A percentile compares a stretch with the other conserved stretches of the same genome.
Evolutionary conservation across 2,797 vertebrate species (phyloP).

Genomic region (Paramormyrops hopkinsi): DNA sequence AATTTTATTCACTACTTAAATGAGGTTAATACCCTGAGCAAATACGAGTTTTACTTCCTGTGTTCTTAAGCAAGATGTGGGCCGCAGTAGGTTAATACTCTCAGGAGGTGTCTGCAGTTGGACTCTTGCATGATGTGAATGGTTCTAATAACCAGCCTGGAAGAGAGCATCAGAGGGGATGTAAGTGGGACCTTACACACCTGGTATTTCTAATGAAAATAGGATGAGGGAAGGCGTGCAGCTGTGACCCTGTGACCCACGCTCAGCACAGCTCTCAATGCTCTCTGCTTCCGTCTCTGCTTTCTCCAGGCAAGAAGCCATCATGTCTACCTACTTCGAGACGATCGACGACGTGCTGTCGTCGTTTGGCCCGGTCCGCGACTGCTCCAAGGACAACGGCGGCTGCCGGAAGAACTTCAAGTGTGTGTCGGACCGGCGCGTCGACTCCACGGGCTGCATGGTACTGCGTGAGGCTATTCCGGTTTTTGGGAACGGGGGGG

Average conservation of each 20-base stretch:
- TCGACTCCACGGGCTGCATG: slow-evolving; percentile 93
- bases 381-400: slow-evolving; percentile 90
- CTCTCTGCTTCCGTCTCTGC: slow-evolving; percentile 29
- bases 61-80: not conserved
- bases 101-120: not conserved
- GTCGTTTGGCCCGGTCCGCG: slow-evolving; percentile 88
- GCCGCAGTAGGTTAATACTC: not conserved
- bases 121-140: not conserved
- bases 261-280: not conserved
- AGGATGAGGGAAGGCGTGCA: not conserved
- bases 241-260: not conserved
- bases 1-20: not conserved
- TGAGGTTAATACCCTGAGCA: not conserved
- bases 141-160: not conserved
- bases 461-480: slow-evolving; percentile 53
- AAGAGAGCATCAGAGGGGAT: not conserved
- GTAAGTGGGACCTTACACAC: no score
- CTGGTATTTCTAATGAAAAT: not conserved
- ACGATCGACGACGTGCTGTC: slow-evolving; percentile 89
- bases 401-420: slow-evolving; percentile 97
- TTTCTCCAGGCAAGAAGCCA: slow-evolving; percentile 85
- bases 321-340: slow-evolving; percentile 96
- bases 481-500: not conserved
- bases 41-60: not conserved
- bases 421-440: slow-evolving; percentile 84